Base-by-base conservation (phyloP, 2,888 invertebrate genomes). In the Vanessa cardui region DNA sequence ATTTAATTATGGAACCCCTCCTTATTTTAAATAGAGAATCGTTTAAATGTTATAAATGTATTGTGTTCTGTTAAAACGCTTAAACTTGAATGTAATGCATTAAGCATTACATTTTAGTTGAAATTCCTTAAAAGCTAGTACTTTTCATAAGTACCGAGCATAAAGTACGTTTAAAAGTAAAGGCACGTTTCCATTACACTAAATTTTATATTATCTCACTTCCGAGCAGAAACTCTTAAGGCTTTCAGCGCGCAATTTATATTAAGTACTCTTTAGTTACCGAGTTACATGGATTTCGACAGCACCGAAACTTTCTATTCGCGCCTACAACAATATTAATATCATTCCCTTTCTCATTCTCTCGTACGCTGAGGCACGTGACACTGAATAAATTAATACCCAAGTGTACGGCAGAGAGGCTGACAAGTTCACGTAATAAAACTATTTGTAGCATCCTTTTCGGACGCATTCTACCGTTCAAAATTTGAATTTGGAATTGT, bases 341-440 rank as follows among this genome's bases (percentile, higher is more conserved):
- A 64, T 62, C 58, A 66, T 63, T 70, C 46, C 63, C 72, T 80
- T 80, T 81, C 77, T 76, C 77, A 77, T 80, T 79, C 77, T 78
- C 73, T 71, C 78, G 75, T 77, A 77, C 79, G 76, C 75, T 76
- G 76, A 79, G 76, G 77, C 78, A 78, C 81, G 79, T 82, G 81
- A 77, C 78, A 76, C 64, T 74, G 80, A 80, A 83, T 84, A 80
- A 76, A 81, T 83, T 80, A 81, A 73, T 45, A 71, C 59, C 73
- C 49, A 47, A 58, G n/a, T 50, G 46, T 58, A 58, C 18, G 58
- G 52, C 6, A 49, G 59, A 49, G 58, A 20, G 16, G 46, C 20
- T 49, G 50, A 39, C 18, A 12, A 44, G 45, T 58, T 33, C 26
- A 20, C 16, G 21, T 26, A 18, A 31, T 33, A 18, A 56, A 56